A percentile compares a stretch with the other conserved stretches of the same genome.
Evolutionary conservation across 2,888 invertebrate genomes (phyloP).

Genomic region (Scaptomyza flava): DNA sequence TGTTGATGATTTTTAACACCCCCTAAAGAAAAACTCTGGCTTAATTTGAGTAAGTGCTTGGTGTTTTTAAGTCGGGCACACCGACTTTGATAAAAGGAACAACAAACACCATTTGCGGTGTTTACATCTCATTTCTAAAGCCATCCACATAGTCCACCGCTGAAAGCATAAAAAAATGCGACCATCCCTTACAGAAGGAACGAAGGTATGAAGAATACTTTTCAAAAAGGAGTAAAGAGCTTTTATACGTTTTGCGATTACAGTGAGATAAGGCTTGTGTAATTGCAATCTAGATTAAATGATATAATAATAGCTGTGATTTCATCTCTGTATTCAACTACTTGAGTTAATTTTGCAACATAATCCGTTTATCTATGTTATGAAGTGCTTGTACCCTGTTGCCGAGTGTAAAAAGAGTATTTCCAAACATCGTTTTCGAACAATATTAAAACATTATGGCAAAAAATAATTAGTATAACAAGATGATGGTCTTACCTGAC

Average conservation of each 20-base stretch:
- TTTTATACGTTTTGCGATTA: slow-evolving; percentile 23
- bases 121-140: slow-evolving; percentile 45
- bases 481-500: slow-evolving; percentile 30
- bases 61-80: slow-evolving; percentile 1
- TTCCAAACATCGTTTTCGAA: no score
- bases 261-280: slow-evolving; percentile 40
- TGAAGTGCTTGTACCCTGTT: slow-evolving; percentile 25
- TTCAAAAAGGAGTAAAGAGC: neutral
- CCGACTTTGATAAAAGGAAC: slow-evolving; percentile 45
- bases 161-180: neutral
- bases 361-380: slow-evolving; percentile 45
- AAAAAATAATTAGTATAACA: neutral
- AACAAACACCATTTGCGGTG: slow-evolving; percentile 43
- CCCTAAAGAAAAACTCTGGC: neutral
- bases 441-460: neutral
- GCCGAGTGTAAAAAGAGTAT: neutral
- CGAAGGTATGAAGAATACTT: slow-evolving; percentile 8
- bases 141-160: slow-evolving; percentile 1
- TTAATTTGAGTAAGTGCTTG: slow-evolving; percentile 6
- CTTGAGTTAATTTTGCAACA: slow-evolving; percentile 41
- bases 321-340: slow-evolving; percentile 14
- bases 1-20: neutral
- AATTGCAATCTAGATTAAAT: slow-evolving; percentile 27
- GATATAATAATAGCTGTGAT: slow-evolving; percentile 28
- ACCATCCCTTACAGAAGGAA: slow-evolving; percentile 17